Evolutionary conservation across 2,888 invertebrate genomes (phyloP).

Genomic region (Notodromas monacha): DNA sequence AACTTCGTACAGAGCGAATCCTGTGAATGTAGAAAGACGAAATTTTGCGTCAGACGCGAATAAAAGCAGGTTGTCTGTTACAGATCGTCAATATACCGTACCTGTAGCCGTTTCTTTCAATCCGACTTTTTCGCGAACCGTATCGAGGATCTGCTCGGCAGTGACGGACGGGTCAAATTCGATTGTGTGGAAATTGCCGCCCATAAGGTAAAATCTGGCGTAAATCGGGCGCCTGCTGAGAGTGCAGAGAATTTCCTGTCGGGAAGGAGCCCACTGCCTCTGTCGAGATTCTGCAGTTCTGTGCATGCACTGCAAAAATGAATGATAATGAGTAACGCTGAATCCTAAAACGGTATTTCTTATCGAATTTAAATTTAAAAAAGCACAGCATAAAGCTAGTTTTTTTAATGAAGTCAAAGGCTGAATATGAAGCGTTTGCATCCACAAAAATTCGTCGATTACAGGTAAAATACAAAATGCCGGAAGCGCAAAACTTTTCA

Average conservation of each 20-base stretch:
- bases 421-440: too few species aligned
- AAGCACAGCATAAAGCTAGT: too few species aligned
- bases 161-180: slow-evolving; percentile 83
- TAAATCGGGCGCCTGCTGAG: slow-evolving; percentile 64
- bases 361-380: too few species aligned
- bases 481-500: too few species aligned
- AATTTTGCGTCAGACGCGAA: neutral
- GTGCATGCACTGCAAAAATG: slow-evolving; percentile 27
- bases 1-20: slow-evolving; percentile 72
- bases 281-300: slow-evolving; percentile 31
- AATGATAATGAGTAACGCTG: too few species aligned
- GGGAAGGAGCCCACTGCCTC: slow-evolving; percentile 59
- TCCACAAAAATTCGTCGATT: too few species aligned
- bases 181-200: slow-evolving; percentile 71
- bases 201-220: slow-evolving; percentile 63
- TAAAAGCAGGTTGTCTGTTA: too few species aligned
- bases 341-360: too few species aligned
- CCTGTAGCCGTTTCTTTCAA: slow-evolving; percentile 38
- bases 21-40: slow-evolving; percentile 16
- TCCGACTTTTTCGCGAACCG: slow-evolving; percentile 62
- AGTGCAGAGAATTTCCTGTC: slow-evolving; percentile 68
- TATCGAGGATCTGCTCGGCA: slow-evolving; percentile 52
- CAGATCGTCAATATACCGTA: slow-evolving; percentile 13
- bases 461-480: too few species aligned
- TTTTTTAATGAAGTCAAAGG: too few species aligned